phyloP scores from a whole-genome alignment of 2,888 invertebrate genomes.

The Hoplodrina blanda region DNA sequence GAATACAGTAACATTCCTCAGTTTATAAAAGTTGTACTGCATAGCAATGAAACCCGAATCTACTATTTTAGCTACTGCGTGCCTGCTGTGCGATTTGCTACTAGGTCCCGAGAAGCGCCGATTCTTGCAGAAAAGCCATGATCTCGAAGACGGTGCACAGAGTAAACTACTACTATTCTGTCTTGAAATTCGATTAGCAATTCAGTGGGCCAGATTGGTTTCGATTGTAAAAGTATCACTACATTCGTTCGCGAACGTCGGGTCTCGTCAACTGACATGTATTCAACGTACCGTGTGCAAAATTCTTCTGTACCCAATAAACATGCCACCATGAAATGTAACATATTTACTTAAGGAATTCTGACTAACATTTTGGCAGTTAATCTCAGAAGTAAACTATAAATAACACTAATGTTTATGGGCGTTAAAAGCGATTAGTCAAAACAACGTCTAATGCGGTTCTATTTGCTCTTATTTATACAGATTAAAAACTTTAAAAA shows the following conservation, averaged over 20 bases:
- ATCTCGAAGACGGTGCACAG: too few species aligned
- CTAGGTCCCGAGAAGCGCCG: too few species aligned
- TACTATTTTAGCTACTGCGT: not conserved
- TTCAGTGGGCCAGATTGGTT: conserved; percentile 36
- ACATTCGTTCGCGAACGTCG: conserved; percentile 4
- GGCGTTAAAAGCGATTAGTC: conserved; percentile 3
- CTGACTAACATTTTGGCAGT: conserved; percentile 29
- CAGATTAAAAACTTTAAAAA: not conserved
- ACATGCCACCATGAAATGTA: conserved; percentile 35
- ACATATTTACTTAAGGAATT: conserved; percentile 33
- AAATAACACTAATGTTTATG: conserved; percentile 32
- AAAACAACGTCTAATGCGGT: not conserved
- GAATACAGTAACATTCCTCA: conserved; percentile 26
- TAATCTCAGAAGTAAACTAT: conserved; percentile 20
- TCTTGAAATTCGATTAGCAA: conserved; percentile 11
- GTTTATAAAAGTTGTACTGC: conserved; percentile 1
- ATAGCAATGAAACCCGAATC: not conserved
- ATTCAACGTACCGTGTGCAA: conserved; percentile 53
- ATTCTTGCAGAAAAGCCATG: too few species aligned
- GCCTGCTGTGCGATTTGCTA: too few species aligned
- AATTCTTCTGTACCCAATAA: conserved; percentile 40
- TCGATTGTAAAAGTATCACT: conserved; percentile 45
- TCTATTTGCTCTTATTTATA: conserved; percentile 3
- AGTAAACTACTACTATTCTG: not conserved
- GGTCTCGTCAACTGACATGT: conserved; percentile 21